phyloP scores from a whole-genome alignment of 2,888 invertebrate genomes.

The Mythimna pallens region DNA sequence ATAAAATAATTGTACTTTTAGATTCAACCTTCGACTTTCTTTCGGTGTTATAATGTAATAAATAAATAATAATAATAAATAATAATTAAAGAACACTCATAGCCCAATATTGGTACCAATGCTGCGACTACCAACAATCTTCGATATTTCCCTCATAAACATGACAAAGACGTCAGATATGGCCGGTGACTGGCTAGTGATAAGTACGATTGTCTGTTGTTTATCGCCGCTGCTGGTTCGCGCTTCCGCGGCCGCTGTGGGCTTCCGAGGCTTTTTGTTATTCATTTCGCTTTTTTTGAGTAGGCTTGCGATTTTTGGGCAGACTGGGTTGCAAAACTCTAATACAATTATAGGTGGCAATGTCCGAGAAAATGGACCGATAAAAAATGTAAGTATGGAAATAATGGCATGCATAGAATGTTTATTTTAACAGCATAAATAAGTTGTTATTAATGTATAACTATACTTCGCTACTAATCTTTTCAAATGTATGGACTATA shows the following conservation, averaged over 20 bases:
- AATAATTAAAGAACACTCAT: background rate
- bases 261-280: slow-evolving; percentile 49
- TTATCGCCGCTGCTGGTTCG: slow-evolving; percentile 35
- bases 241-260: slow-evolving; percentile 22
- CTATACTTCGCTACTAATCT: background rate
- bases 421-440: no score
- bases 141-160: slow-evolving; percentile 7
- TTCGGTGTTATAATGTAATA: no score
- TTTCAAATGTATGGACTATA: no score
- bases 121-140: background rate
- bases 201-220: slow-evolving; percentile 45
- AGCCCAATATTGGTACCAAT: background rate
- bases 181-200: slow-evolving; percentile 32
- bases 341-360: no score
- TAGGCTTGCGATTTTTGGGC: slow-evolving; percentile 25
- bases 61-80: no score
- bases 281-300: slow-evolving; percentile 22
- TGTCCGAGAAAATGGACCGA: no score
- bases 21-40: background rate
- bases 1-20: background rate
- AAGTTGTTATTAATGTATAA: no score
- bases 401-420: no score
- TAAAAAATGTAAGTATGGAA: no score
- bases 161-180: slow-evolving; percentile 43
- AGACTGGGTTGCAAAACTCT: no score